Evolutionary conservation across 1,140 invertebrate genomes (phyloP).

Genomic region (Papilio polyxenes): DNA sequence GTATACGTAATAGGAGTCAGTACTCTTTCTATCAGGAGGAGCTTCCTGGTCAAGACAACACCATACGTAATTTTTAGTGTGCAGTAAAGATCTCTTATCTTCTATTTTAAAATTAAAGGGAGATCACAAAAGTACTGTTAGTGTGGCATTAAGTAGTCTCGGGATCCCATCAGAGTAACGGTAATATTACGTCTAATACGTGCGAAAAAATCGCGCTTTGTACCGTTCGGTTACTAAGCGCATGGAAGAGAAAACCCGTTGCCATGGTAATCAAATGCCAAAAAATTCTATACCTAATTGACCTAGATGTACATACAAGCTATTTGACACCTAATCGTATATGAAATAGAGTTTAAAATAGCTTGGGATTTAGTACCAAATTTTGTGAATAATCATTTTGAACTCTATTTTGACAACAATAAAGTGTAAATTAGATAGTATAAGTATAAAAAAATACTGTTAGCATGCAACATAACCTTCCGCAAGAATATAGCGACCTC

Average conservation of each 20-base stretch:
- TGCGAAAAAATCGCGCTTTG: not conserved
- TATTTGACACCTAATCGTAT: not conserved
- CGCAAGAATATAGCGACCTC: conserved; percentile 57
- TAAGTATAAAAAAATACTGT: conserved; percentile 29
- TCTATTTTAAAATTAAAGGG: too few species aligned
- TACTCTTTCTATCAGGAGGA: too few species aligned
- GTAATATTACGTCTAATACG: not conserved
- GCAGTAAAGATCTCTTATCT: too few species aligned
- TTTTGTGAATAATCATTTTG: conserved; percentile 1
- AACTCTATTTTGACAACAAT: conserved; percentile 1
- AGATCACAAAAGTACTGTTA: too few species aligned
- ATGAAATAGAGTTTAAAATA: not conserved
- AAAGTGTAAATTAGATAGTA: not conserved
- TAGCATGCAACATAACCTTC: conserved; percentile 58
- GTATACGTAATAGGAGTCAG: too few species aligned
- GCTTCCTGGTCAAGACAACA: too few species aligned
- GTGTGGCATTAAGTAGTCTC: too few species aligned
- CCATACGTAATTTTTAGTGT: too few species aligned
- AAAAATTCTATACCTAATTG: conserved; percentile 23
- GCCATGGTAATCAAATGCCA: conserved; percentile 27
- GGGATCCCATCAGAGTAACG: not conserved
- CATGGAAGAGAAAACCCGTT: conserved; percentile 16
- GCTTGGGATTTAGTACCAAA: not conserved
- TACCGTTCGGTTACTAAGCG: not conserved
- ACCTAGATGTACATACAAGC: conserved; percentile 12